Base-by-base conservation (phyloP, 1,140 invertebrate species). In the Aphidius gifuensis region DNA sequence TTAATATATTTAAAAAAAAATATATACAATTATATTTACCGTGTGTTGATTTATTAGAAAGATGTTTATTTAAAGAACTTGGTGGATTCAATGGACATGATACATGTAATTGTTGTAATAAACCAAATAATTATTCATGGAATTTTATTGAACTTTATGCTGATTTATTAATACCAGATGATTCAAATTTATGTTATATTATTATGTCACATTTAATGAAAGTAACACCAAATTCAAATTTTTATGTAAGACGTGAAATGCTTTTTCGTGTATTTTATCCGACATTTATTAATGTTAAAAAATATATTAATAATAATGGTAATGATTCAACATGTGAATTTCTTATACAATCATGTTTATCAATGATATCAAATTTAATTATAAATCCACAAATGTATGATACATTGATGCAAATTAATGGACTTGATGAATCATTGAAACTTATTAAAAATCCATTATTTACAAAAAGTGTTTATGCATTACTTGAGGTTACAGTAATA, bases 231-330 rank as follows among this genome's bases (percentile, higher is more conserved):
- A 78, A 80, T 38, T 84, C 82, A 54, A 82, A 79, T 3, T 77
- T 78, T 40, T 71, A 81, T 39, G 81, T 87, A 46, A 84, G 83
- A 54, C 80, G 82, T 40, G 83, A 87, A 60, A 72, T 88, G 8
- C 75, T 87, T 0, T 82, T 85, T 55, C 81, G 78, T 51, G 83
- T 88, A 0, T 84, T 87, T 62, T 86, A 85, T 66, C 86, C 87
- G 0, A 84, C 82, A 0, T 87, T 88, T 66, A 71, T 85, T 6
- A 82, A 80, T 8, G 79, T 83, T 0, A 86, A 86, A 65, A 76
- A 79, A 47, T 66, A 72, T 51, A 67, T 72, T 5, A 44, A 66
- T 0, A 72, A 83, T 47, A 76, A 76, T 9, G 65, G 70, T 21
- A 80, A 78, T n/a, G 75, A 62, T 44, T 9, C 81, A 5, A 71